Base-by-base conservation (phyloP, 2,888 invertebrate genomes). In the Coleophora flavipennella region DNA sequence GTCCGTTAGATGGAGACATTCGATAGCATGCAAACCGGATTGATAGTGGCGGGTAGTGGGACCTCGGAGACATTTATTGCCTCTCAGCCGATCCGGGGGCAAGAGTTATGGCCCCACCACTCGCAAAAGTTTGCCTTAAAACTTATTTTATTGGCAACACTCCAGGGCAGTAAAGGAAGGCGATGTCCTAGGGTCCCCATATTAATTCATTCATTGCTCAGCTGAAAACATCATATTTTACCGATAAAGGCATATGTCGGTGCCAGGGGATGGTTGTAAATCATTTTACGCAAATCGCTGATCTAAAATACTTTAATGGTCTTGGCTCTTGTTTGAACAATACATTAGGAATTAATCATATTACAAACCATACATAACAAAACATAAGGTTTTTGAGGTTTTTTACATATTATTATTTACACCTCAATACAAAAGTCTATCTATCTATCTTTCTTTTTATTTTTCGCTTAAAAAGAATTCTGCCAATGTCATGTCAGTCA, bases 21-120 rank as follows among this genome's bases (percentile, higher is more conserved):
- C 62, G 81, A 81, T 80, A 79, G 66, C 57, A 74, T 67, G 72
- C 77, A 67, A 70, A 72, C 75, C 63, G 69, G 75, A 74, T 73
- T 74, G 77, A 78, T 78, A 73, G 73, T 57, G 73, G 61, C 53
- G 59, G 71, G 67, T 68, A 62, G 66, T 65, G 62, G 60, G 62
- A 58, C 64, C 64, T 53, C 45, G 57, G 50, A 64, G 77, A 79
- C 78, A 59, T 77, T 81, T 81, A 83, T 75, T 63, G 69, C 76
- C 65, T 44, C 43, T 51, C 55, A 45, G 51, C 40, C 42, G 20
- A 59, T 59, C 62, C 60, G 58, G 59, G 52, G 51, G 50, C 50
- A 48, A 59, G 67, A 80, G 63, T 76, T 75, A 78, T 73, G 63
- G 69, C 55, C 45, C 50, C 57, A 51, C 55, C 55, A 62, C 62